A percentile compares a stretch with the other conserved stretches of the same genome.
Evolutionary conservation across 1,140 invertebrate genomes (phyloP).

Genomic region (Danaus melanippus): DNA sequence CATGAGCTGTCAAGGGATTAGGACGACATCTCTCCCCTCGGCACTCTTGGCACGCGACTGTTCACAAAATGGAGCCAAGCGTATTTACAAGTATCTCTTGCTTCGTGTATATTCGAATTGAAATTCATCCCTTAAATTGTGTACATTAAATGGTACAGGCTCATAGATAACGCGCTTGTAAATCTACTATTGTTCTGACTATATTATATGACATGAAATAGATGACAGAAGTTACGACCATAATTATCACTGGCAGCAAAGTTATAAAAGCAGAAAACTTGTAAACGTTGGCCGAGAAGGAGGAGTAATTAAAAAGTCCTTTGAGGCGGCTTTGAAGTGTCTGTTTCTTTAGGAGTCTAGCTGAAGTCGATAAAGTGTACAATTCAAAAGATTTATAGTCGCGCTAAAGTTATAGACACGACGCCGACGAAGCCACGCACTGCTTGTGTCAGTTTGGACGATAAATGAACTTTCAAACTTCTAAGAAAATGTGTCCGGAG

Average conservation of each 20-base stretch:
- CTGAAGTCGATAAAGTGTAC: slow-evolving; percentile 43
- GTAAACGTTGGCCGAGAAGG: slow-evolving; percentile 27
- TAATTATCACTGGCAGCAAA: too few relatives aligned
- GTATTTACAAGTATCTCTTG: not conserved
- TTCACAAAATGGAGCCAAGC: slow-evolving; percentile 8
- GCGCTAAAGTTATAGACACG: slow-evolving; percentile 50
- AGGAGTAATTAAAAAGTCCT: slow-evolving; percentile 43
- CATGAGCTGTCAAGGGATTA: slow-evolving; percentile 7
- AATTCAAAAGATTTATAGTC: slow-evolving; percentile 57
- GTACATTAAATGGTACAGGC: too few relatives aligned
- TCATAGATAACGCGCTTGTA: too few relatives aligned
- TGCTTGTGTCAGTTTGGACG: slow-evolving; percentile 42
- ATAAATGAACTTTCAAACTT: slow-evolving; percentile 52
- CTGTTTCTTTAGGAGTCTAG: slow-evolving; percentile 33
- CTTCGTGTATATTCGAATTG: too few relatives aligned
- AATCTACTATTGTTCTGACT: too few relatives aligned
- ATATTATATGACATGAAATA: too few relatives aligned
- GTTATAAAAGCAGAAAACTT: slow-evolving; percentile 16
- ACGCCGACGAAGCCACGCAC: slow-evolving; percentile 50
- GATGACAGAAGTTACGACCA: too few relatives aligned
- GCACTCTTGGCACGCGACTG: slow-evolving; percentile 11
- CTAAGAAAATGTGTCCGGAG: slow-evolving; percentile 17
- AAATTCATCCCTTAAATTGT: too few relatives aligned
- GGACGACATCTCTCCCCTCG: not conserved
- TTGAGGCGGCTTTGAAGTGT: slow-evolving; percentile 43